Evolutionary conservation across 1,140 invertebrate species (phyloP), one percentile per base, ranked within the genome.

Genomic region (Dinothrombium tinctorium): DNA sequence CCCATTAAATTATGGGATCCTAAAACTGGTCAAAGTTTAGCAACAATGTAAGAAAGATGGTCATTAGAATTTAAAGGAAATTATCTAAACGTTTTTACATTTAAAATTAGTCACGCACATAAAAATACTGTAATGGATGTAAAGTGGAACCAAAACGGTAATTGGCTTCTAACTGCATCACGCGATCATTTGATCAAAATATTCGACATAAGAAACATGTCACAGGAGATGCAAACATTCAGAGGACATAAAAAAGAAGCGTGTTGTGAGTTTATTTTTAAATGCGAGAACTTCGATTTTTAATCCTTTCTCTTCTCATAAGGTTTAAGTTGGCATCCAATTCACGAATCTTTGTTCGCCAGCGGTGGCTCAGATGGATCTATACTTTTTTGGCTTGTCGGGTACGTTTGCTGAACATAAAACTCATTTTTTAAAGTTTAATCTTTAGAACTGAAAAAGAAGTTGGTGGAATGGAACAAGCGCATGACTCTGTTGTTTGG

Each of bases 1-100:
- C 94, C 94, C 8, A 82, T 99, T 11, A 99, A 99, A 61, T 62
- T 99, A 12, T 99, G 94, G 94, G 94, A 99, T 68, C 87, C 92
- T 7, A 90, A 90, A 59, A 78, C 75, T 44, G 90, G 89, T 0
- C 73, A 81, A 47, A 62, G 60, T 47, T 55, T 72, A 4, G 64
- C 68, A 19, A 72, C 70, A 26, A 51, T 72, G n/a, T n/a, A n/a
- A n/a, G n/a, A n/a, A n/a, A n/a, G n/a, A n/a, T n/a, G n/a, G n/a
- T n/a, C n/a, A n/a, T n/a, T n/a, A n/a, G n/a, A n/a, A n/a, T n/a
- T n/a, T n/a, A n/a, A n/a, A n/a, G n/a, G n/a, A n/a, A n/a, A n/a
- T n/a, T n/a, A n/a, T n/a, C n/a, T n/a, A n/a, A n/a, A n/a, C n/a
- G n/a, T n/a, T n/a, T n/a, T n/a, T n/a, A n/a, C n/a, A n/a, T n/a